Evolutionary conservation across 2,888 invertebrate species (phyloP).

Genomic region (Drosophila anceps): DNA sequence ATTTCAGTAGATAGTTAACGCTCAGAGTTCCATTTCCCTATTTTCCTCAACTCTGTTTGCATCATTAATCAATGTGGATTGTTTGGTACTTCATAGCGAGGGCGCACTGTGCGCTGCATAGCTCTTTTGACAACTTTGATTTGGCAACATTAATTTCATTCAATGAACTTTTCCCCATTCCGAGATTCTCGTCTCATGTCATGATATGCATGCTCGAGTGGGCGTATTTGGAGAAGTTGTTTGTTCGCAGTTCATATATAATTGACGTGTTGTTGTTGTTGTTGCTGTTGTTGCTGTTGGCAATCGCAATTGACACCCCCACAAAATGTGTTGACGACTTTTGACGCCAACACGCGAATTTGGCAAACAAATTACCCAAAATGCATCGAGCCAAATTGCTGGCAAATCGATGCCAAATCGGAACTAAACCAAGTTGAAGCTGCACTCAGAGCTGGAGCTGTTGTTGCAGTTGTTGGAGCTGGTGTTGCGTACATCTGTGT

Average conservation of each 20-base stretch:
- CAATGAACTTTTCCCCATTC: conserved; percentile 24
- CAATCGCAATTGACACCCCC: conserved; percentile 64
- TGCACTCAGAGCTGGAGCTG: background rate
- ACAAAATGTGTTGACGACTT: conserved; percentile 52
- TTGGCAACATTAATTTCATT: conserved; percentile 42
- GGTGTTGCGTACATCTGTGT: conserved; percentile 2
- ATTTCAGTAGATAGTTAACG: no score
- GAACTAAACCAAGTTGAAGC: conserved; percentile 18
- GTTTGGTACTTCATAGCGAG: background rate
- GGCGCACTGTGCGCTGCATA: conserved; percentile 14
- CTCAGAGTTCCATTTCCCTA: background rate
- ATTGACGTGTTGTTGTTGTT: conserved; percentile 30
- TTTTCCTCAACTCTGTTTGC: background rate
- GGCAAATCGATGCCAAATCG: conserved; percentile 65
- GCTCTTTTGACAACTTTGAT: conserved; percentile 12
- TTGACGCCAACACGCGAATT: conserved; percentile 72
- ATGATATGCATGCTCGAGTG: conserved; percentile 29
- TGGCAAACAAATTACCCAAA: conserved; percentile 74
- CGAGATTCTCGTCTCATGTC: conserved; percentile 18
- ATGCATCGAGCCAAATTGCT: conserved; percentile 60
- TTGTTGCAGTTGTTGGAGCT: background rate
- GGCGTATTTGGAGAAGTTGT: conserved; percentile 21
- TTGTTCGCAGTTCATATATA: conserved; percentile 19
- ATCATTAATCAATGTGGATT: background rate
- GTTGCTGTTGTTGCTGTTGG: conserved; percentile 19